Conservation (phyloP, 35 echinoderm and acorn worm species). For the Amphiura filiformis region DNA sequence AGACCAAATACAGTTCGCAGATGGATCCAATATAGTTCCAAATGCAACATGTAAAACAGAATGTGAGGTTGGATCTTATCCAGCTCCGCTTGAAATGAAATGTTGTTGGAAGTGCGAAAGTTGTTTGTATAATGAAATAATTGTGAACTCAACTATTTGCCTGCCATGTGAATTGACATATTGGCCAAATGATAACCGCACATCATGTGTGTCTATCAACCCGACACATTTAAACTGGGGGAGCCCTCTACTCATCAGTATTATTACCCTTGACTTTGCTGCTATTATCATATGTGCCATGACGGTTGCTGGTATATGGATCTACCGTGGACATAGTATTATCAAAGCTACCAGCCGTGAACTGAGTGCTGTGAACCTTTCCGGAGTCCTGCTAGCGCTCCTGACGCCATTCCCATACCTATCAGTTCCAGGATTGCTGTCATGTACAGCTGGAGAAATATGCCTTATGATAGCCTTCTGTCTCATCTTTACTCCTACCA, state of each 20-base stretch:
- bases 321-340: neutral
- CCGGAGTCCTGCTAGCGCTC: conserved; percentile 32
- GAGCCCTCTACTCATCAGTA: neutral
- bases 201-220: neutral
- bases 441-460: conserved; percentile 27
- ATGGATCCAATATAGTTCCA: neutral
- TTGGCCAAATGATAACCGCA: conserved; percentile 41
- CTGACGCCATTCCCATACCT: conserved; percentile 15
- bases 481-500: conserved; percentile 28
- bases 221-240: conserved; percentile 1
- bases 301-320: neutral
- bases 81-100: neutral
- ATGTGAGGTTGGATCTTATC: neutral
- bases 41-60: neutral
- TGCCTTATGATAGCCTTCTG: conserved; percentile 20
- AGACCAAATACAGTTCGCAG: neutral
- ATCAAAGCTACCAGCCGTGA: conserved; percentile 58
- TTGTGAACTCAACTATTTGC: conserved; percentile 13
- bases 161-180: neutral
- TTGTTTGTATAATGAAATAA: conserved; percentile 8
- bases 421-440: conserved; percentile 5
- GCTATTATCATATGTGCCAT: conserved; percentile 1
- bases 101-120: conserved; percentile 24
- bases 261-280: neutral
- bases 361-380: conserved; percentile 43